Evolutionary conservation across 2,888 invertebrate genomes (phyloP), one percentile per base, ranked within the genome.

Genomic region (Tenthredo distinguenda): DNA sequence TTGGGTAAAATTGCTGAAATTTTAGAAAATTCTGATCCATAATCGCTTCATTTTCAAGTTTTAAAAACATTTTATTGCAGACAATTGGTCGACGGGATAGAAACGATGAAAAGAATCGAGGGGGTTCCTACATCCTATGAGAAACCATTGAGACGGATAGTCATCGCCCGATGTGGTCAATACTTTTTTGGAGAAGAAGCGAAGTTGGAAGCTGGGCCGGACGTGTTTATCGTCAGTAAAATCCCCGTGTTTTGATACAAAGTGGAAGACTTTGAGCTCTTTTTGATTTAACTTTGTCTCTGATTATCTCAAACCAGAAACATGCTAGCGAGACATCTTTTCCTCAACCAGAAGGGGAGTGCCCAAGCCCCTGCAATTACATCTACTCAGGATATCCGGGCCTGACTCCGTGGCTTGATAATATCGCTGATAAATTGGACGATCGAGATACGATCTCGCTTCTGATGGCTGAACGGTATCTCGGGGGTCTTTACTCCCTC

Each of bases 11-110:
- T 65, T 40, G 12, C 68, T 26, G 21, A n/a, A 34, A 21, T 47
- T 21, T 31, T 9, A 5, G 21, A 0, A 71, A 5, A 47, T 68
- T 71, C 31, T n/a, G 7, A 37, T 37, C 40, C 1, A 62, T 2
- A 62, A 21, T 21, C 10, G 26, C n/a, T 0, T 10, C 34, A 21
- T n/a, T 34, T 58, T 10, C 15, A 1, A 43, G 18, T 21, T 58
- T 79, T 6, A 0, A 72, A 0, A 9, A 50, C 15, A n/a, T 65
- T 72, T 77, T 26, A 68, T 85, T 47, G 26, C 90, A 94, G 96
- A 1, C 96, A 96, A 93, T 93, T 97, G 3, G 94, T 97, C 55
- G 96, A 96, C 88, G 97, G 97, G 1, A 95, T 95, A 85, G 93
- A 94, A 74, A 95, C 96, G 18, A 93, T 97, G 62, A 92, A 94